phyloP scores from a whole-genome alignment of 30 jellyfish, hydroid and myxozoan species.

The Turritopsis dohrnii region DNA sequence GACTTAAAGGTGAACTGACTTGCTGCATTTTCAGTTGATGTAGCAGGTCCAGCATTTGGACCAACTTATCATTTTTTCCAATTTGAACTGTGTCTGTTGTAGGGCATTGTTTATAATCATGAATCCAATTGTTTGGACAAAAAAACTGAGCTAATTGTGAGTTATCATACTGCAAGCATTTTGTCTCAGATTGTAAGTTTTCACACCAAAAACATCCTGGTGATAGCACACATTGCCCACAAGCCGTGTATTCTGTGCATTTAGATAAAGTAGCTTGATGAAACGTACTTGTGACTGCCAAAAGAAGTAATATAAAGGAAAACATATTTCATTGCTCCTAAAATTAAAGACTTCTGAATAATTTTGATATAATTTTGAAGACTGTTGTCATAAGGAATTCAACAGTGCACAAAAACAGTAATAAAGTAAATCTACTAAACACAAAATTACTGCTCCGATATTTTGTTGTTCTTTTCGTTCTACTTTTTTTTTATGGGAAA shows the following conservation, averaged over 20 bases:
- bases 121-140: conserved; percentile 21
- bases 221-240: not conserved
- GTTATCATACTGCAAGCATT: conserved; percentile 2
- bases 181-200: not conserved
- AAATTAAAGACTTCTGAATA: not conserved
- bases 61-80: not conserved
- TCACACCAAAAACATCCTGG: conserved; percentile 17
- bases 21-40: not conserved
- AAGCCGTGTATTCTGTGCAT: not conserved
- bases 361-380: too few species aligned
- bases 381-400: too few species aligned
- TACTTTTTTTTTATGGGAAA: not conserved
- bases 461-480: not conserved
- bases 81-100: not conserved
- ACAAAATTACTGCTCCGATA: not conserved
- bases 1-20: not conserved
- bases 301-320: not conserved
- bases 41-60: not conserved
- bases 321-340: not conserved
- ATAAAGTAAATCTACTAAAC: too few species aligned
- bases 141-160: conserved; percentile 5
- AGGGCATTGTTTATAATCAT: not conserved
- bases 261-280: not conserved
- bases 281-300: not conserved
- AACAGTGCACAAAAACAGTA: too few species aligned